These are phyloP conservation scores for Deilephila porcellus DNA, from an alignment of 2,888 invertebrate genomes.

Conservation along the genomic window DNA sequence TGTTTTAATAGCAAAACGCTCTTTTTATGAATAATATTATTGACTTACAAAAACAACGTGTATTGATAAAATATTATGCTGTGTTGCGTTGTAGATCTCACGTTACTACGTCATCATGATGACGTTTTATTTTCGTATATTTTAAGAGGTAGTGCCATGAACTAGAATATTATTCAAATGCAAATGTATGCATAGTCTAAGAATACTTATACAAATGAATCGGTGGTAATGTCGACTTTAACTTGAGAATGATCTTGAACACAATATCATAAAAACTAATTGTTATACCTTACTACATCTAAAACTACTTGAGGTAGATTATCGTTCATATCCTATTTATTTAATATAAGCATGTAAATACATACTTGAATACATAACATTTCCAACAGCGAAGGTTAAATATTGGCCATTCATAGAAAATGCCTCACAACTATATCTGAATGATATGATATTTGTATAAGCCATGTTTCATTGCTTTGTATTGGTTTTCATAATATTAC, in stretches of 20 bases:
- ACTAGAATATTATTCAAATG: background rate
- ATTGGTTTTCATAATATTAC: background rate
- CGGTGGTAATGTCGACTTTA: slow-evolving; percentile 19
- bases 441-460: slow-evolving; percentile 15
- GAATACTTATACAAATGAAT: slow-evolving; percentile 6
- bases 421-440: background rate
- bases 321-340: slow-evolving; percentile 34
- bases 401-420: slow-evolving; percentile 9
- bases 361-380: background rate
- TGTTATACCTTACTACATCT: slow-evolving; percentile 30
- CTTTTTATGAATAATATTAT: background rate
- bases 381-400: background rate
- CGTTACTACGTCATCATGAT: background rate
- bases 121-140: background rate
- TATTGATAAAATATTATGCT: background rate
- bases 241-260: slow-evolving; percentile 17
- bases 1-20: background rate
- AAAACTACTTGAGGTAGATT: slow-evolving; percentile 45
- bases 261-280: slow-evolving; percentile 3
- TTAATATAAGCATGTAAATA: background rate
- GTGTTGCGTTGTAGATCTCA: background rate
- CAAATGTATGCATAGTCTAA: background rate
- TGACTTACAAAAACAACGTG: background rate
- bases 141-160: background rate
- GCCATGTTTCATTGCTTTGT: background rate